These are phyloP conservation scores for Ictalurus punctatus DNA, from an alignment of 2,113 vertebrate genomes.

Conservation along the genomic window DNA sequence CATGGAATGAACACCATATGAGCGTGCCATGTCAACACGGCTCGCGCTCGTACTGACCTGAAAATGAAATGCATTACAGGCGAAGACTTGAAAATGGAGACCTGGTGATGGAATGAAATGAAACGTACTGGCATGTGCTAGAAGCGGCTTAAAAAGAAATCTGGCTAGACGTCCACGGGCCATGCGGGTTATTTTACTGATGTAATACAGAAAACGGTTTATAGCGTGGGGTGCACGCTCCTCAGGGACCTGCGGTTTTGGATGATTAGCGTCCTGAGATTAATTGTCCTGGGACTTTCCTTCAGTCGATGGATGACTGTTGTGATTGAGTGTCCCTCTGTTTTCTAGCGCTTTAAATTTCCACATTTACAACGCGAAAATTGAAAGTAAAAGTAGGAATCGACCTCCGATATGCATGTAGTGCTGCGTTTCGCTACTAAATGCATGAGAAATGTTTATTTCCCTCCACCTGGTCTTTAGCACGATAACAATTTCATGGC, in stretches of 20 bases:
- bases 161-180: not conserved
- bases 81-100: not conserved
- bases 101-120: not conserved
- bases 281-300: too few relatives aligned
- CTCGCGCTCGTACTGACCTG: not conserved
- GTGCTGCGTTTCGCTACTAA: not conserved
- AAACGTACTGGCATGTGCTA: not conserved
- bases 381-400: not conserved
- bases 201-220: not conserved
- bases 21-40: not conserved
- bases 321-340: not conserved
- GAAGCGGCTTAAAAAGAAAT: not conserved
- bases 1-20: not conserved
- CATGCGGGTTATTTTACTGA: not conserved
- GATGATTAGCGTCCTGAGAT: not conserved
- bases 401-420: not conserved
- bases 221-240: not conserved
- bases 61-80: not conserved
- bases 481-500: constrained; percentile 21
- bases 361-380: not conserved
- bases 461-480: constrained; percentile 11
- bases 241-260: not conserved
- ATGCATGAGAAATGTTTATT: constrained; percentile 9
- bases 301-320: not conserved
- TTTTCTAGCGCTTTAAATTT: not conserved